Evolutionary conservation across 2,797 vertebrate species (phyloP), one percentile per base, ranked within the genome.

Genomic region (Rhinophrynus dorsalis): DNA sequence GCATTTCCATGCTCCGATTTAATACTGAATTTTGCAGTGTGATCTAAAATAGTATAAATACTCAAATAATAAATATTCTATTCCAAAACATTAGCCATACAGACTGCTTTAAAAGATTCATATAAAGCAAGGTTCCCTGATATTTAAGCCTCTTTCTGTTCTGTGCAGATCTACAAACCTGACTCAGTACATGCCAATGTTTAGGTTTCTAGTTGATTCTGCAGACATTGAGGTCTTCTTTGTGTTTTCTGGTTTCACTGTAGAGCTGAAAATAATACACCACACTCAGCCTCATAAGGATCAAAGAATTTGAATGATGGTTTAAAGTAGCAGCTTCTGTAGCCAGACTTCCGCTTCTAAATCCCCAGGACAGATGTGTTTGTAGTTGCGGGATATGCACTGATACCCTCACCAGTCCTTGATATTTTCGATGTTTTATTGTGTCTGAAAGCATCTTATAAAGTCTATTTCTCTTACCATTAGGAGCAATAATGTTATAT

Each of bases 381-480:
- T 42, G 33, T n/a, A 9, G 27, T 65, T 33, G 9, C 21, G 21
- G 42, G n/a, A 51, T 50, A 51, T 27, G 47, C 26, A 40, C 60
- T 65, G 59, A 55, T 40, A 45, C 61, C 61, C 62, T 42, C 37
- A 58, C 15, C 20, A 44, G 26, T 45, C 24, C 35, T 32, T 10
- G 3, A 2, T 30, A 12, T 26, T 27, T 32, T 3, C 15, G 17
- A 33, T 48, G 27, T 48, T 63, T 63, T 37, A 47, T 20, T 24
- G 13, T 55, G 7, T 55, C n/a, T 33, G n/a, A 20, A 12, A 24
- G 11, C 21, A 8, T 15, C 13, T 15, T n/a, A n/a, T n/a, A n/a
- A n/a, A n/a, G n/a, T n/a, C n/a, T n/a, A n/a, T n/a, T n/a, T n/a
- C n/a, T n/a, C n/a, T n/a, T n/a, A n/a, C n/a, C n/a, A n/a, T n/a